Conservation (phyloP, 1,140 invertebrate species). For the Alviniconcha marisindica region DNA sequence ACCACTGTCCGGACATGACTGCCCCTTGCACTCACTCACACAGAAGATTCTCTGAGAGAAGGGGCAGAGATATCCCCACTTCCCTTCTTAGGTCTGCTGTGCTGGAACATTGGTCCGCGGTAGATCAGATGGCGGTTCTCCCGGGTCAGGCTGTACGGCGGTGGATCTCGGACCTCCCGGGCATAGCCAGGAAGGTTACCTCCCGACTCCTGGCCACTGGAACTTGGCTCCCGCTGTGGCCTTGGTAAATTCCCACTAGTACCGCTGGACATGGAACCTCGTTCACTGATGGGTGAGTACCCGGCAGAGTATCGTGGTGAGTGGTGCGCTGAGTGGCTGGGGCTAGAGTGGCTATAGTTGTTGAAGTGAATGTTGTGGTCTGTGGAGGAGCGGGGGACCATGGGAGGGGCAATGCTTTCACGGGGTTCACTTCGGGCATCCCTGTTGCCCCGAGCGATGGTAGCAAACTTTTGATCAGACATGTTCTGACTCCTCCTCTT, state of each 20-base stretch:
- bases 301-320: constrained; percentile 23
- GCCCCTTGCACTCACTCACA: too few relatives aligned
- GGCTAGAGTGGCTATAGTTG: neutral
- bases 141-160: neutral
- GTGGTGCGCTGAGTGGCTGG: constrained; percentile 28
- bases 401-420: constrained; percentile 22
- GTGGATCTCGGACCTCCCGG: neutral
- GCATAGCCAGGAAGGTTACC: neutral
- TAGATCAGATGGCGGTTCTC: constrained; percentile 54
- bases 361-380: constrained; percentile 46
- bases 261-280: constrained; percentile 11
- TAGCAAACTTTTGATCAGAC: constrained; percentile 47
- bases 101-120: constrained; percentile 39
- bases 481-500: constrained; percentile 16
- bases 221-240: neutral
- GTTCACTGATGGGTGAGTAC: constrained; percentile 26
- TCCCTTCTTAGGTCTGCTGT: constrained; percentile 45
- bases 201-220: neutral
- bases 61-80: constrained; percentile 54
- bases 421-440: constrained; percentile 22
- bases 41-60: constrained; percentile 65
- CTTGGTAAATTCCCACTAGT: neutral
- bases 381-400: constrained; percentile 46
- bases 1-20: too few relatives aligned
- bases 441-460: constrained; percentile 48